phyloP scores from a whole-genome alignment of 2,113 vertebrate genomes.

The Prinia subflava region DNA sequence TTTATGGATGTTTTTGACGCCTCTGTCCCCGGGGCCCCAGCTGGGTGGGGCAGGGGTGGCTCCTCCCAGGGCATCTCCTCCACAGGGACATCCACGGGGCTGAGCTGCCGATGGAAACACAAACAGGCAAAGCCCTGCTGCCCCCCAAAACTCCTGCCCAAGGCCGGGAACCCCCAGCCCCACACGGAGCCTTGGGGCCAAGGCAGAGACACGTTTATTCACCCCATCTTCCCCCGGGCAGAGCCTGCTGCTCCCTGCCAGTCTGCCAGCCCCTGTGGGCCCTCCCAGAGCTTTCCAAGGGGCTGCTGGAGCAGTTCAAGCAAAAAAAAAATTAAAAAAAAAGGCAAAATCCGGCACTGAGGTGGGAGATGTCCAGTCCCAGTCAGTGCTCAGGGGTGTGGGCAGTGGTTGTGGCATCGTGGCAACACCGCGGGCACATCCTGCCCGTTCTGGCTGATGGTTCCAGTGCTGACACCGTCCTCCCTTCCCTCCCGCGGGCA shows the following conservation, averaged over 20 bases:
- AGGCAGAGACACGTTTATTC: neutral
- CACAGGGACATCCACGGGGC: neutral
- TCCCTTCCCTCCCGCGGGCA: neutral
- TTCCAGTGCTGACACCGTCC: fast-evolving
- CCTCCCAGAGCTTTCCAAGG: fast-evolving
- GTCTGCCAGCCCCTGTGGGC: neutral
- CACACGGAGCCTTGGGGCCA: neutral
- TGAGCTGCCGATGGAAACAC: neutral
- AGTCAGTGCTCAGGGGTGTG: neutral
- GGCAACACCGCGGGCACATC: fast-evolving
- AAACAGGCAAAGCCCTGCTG: neutral
- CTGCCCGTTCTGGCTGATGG: neutral
- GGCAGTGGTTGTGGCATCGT: fast-evolving
- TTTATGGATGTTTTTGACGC: conserved; percentile 45
- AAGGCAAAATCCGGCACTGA: fast-evolving
- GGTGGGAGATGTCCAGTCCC: neutral
- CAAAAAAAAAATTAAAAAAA: fast-evolving
- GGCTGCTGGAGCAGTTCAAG: neutral
- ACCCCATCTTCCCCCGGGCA: neutral
- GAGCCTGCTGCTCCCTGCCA: neutral
- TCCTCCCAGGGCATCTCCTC: neutral
- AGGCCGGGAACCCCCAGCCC: neutral
- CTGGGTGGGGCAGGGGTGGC: neutral
- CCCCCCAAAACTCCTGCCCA: neutral
- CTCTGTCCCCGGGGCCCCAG: neutral